phyloP scores from a whole-genome alignment of 1,140 invertebrate species.

The Tetragnatha versicolor region DNA sequence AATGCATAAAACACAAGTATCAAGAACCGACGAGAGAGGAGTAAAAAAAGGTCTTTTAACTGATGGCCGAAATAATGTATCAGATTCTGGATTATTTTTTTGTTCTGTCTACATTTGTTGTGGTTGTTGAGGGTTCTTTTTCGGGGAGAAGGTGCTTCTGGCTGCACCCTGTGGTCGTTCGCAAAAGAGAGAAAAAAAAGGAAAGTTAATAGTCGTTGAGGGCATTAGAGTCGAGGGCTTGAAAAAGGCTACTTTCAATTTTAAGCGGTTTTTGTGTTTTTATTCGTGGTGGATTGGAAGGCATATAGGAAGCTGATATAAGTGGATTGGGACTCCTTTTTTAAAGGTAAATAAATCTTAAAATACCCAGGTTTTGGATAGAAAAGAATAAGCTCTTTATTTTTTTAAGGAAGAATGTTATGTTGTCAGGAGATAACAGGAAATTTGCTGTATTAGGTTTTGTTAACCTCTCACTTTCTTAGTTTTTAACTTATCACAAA shows the following conservation, averaged over 20 bases:
- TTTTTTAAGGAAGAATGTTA: too few species aligned
- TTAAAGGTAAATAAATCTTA: too few species aligned
- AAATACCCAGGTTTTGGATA: too few species aligned
- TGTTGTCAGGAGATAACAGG: too few species aligned
- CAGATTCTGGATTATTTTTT: background rate
- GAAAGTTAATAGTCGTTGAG: constrained; percentile 16
- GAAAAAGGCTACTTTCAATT: background rate
- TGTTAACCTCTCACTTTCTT: too few species aligned
- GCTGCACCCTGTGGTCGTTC: background rate
- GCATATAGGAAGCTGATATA: too few species aligned
- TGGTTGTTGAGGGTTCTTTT: background rate
- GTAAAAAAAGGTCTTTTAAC: background rate
- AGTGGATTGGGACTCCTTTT: too few species aligned
- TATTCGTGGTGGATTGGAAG: too few species aligned
- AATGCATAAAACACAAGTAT: too few species aligned
- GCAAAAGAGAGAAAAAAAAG: background rate
- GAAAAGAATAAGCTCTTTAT: too few species aligned
- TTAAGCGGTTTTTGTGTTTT: background rate
- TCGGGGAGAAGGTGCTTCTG: background rate
- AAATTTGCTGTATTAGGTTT: too few species aligned
- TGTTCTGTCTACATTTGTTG: background rate
- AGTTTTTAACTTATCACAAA: too few species aligned
- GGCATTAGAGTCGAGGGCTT: background rate
- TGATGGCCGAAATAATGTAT: constrained; percentile 25
- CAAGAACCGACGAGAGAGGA: background rate